Base-by-base conservation (phyloP, 2,797 vertebrate species). In the Micropoecilia bifurca region DNA sequence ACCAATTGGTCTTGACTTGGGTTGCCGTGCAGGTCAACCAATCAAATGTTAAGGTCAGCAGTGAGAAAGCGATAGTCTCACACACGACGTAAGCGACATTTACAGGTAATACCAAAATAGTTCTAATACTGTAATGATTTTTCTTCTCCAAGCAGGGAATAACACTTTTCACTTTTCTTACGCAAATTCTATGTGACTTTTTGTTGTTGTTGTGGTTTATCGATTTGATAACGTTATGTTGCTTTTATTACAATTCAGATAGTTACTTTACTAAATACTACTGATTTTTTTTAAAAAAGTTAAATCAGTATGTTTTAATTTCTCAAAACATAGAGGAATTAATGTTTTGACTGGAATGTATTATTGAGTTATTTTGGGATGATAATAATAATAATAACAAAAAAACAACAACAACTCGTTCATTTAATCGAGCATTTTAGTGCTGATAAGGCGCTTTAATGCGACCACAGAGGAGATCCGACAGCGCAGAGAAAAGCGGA, bases 401-500 rank as follows among this genome's bases (percentile, higher is more conserved):
- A 41, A 25, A 33, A 6, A 25, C 5, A 57, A 5, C n/a, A n/a
- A n/a, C n/a, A n/a, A 30, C 28, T 28, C 13, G 10, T 69, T 33
- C 16, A 41, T 41, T 41, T 63, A 20, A 33, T 41, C 6, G 28
- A 8, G 30, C 28, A 0, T 30, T 39, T 39, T 36, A 4, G 36
- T 66, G 61, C 33, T 66, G 33, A 66, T 22, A 4, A 39, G 33
- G 16, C 36, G 18, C 63, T 25, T 12, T 18, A 63, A 4, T 39
- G 33, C 16, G 6, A 18, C 33, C 18, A 39, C 14, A 41, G 13
- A 71, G 68, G 68, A 71, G 68, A 18, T 18, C 43, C 25, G 6
- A 8, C 43, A 46, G 22, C 6, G 39, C 41, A n/a, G 25, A 18
- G 66, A 53, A 41, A 82, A 36, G 73, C 95, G 96, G 96, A 96